Percentiles rank a stretch among this genome's conserved stretches.
Evolutionary conservation across 37 sponge, comb jelly and placozoan genomes (phyloP).

Genomic region (Tethya wilhelma): DNA sequence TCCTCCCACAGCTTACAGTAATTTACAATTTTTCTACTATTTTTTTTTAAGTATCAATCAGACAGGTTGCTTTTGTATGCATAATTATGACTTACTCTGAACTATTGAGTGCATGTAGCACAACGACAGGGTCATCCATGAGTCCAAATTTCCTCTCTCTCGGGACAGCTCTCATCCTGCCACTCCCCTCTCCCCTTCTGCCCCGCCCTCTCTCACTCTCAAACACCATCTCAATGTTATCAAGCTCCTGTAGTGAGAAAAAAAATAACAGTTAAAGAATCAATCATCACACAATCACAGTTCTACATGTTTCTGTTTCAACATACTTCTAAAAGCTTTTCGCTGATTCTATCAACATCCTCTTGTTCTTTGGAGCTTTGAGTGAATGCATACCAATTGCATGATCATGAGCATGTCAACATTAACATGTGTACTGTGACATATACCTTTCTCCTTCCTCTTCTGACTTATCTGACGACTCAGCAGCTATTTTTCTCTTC

Average conservation of each 20-base stretch:
- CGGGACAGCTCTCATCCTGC: slow-evolving; percentile 10
- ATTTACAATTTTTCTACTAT: no score
- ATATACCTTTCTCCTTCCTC: neutral
- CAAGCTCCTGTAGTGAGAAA: slow-evolving; percentile 23
- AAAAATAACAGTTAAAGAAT: neutral
- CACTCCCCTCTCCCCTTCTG: slow-evolving; percentile 5
- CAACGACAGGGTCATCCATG: slow-evolving; percentile 37
- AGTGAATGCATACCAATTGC: neutral
- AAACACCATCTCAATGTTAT: slow-evolving; percentile 14
- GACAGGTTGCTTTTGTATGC: no score
- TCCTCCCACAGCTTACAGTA: no score
- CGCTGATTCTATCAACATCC: neutral
- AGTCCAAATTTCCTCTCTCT: slow-evolving; percentile 31
- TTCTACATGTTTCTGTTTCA: neutral
- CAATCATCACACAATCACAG: neutral
- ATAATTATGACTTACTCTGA: slow-evolving; percentile 51
- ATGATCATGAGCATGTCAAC: neutral
- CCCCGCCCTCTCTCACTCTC: no score
- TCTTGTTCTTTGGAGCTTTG: neutral
- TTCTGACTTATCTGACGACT: neutral
- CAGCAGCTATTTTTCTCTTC: neutral
- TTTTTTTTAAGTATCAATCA: no score
- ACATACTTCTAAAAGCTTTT: neutral
- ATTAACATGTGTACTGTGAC: neutral
- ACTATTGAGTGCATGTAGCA: slow-evolving; percentile 49